Percentiles rank a stretch among this genome's conserved stretches.
Conservation (phyloP, 2,888 invertebrate species). For the Pyrocoelia pectoralis region DNA sequence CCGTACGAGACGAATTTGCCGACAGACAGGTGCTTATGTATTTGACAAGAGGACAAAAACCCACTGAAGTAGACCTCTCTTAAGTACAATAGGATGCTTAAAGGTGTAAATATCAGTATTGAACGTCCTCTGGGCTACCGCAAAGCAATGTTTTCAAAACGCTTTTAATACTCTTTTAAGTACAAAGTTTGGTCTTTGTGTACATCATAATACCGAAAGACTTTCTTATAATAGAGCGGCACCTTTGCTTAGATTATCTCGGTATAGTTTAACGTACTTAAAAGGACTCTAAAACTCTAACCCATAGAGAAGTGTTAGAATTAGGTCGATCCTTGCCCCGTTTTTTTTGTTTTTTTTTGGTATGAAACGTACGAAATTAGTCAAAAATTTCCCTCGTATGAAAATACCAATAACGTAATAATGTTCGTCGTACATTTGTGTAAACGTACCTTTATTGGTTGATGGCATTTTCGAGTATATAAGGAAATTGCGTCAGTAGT, state of each 20-base stretch:
- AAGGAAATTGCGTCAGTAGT: too few relatives aligned
- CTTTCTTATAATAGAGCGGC: conserved; percentile 35
- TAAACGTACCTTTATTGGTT: too few relatives aligned
- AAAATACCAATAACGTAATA: too few relatives aligned
- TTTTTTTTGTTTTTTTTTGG: too few relatives aligned
- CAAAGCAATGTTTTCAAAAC: conserved; percentile 38
- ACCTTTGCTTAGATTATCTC: conserved; percentile 39
- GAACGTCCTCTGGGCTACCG: conserved; percentile 37
- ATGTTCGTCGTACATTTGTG: too few relatives aligned
- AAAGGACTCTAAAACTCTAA: conserved; percentile 23
- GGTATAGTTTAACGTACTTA: conserved; percentile 39
- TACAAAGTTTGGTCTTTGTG: conserved; percentile 33
- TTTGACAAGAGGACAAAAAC: conserved; percentile 37
- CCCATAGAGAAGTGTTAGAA: conserved; percentile 18
- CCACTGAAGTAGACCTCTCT: conserved; percentile 34
- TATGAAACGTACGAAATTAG: too few relatives aligned
- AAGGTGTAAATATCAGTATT: conserved; percentile 40
- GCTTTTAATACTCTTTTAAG: conserved; percentile 38
- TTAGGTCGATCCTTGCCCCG: conserved; percentile 19
- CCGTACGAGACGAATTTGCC: conserved; percentile 16
- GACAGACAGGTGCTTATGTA: conserved; percentile 37
- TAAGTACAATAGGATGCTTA: conserved; percentile 37
- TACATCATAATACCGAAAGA: conserved; percentile 29
- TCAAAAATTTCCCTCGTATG: too few relatives aligned
- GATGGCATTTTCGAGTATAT: too few relatives aligned